Evolutionary conservation across 2,888 invertebrate species (phyloP).

Genomic region (Lithophane leautieri): DNA sequence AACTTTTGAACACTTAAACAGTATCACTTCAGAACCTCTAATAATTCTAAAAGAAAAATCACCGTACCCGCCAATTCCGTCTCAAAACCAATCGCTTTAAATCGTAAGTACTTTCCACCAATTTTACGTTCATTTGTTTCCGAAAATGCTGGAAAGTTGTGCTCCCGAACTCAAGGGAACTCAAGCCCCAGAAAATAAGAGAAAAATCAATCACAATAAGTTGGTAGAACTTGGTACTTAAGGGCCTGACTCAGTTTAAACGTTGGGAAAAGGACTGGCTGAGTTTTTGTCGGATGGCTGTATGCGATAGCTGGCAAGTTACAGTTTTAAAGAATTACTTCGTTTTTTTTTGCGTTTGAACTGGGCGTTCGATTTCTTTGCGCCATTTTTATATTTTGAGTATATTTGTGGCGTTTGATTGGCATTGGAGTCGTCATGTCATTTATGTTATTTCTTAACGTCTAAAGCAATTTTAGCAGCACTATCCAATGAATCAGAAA

Average conservation of each 20-base stretch:
- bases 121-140: conserved; percentile 63
- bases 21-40: conserved; percentile 16
- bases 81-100: conserved; percentile 42
- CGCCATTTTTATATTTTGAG: not conserved
- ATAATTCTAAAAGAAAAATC: conserved; percentile 37
- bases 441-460: too few species aligned
- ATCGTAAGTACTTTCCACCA: conserved; percentile 55
- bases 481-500: not conserved
- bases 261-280: conserved; percentile 57
- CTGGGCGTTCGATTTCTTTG: conserved; percentile 4
- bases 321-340: conserved; percentile 18
- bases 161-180: conserved; percentile 39
- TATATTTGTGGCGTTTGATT: not conserved
- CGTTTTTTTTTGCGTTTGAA: not conserved
- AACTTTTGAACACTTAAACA: conserved; percentile 8
- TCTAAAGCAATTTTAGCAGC: too few species aligned
- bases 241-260: conserved; percentile 63
- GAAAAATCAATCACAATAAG: conserved; percentile 70
- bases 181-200: conserved; percentile 59
- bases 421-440: not conserved
- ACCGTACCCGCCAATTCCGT: conserved; percentile 10
- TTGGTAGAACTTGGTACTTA: conserved; percentile 69
- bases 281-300: conserved; percentile 55
- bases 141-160: conserved; percentile 49
- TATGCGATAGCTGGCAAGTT: conserved; percentile 41